These are phyloP conservation scores for Pseudochirops corinnae DNA, from an alignment of 2,797 vertebrate genomes.

Conservation along the genomic window DNA sequence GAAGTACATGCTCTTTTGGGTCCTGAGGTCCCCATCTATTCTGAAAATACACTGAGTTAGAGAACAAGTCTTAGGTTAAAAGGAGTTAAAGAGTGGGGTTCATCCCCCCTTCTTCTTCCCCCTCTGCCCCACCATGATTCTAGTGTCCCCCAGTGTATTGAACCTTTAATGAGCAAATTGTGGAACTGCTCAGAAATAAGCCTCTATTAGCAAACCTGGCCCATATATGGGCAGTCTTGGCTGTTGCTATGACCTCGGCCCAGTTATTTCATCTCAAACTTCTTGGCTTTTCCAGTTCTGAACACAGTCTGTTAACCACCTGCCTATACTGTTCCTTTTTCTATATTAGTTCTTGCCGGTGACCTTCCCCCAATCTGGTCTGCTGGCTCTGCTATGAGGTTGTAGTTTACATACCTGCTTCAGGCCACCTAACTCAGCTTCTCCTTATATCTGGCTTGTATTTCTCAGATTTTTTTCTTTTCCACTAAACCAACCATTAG, in stretches of 20 bases:
- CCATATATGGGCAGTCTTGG: not conserved
- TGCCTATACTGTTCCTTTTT: not conserved
- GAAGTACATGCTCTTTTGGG: not conserved
- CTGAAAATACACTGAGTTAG: not conserved
- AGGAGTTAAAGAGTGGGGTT: not conserved
- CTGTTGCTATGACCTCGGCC: not conserved
- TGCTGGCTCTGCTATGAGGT: not conserved
- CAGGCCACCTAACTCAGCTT: not conserved
- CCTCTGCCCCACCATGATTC: not conserved
- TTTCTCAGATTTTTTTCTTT: not conserved
- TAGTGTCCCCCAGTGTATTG: not conserved
- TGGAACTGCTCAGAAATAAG: not conserved
- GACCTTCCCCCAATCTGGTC: not conserved
- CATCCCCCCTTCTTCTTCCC: not conserved
- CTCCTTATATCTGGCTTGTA: not conserved
- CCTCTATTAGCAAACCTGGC: not conserved
- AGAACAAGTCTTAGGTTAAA: not conserved
- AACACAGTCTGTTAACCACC: slow-evolving; percentile 2
- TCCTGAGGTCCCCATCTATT: not conserved
- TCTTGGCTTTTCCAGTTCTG: not conserved
- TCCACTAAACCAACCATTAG: not conserved
- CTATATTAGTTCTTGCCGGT: not conserved
- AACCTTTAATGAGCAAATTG: not conserved
- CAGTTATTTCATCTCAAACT: not conserved
- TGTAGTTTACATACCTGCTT: not conserved